Evolutionary conservation across 2,113 vertebrate genomes (phyloP).

Genomic region (Cyprinodon tularosa): DNA sequence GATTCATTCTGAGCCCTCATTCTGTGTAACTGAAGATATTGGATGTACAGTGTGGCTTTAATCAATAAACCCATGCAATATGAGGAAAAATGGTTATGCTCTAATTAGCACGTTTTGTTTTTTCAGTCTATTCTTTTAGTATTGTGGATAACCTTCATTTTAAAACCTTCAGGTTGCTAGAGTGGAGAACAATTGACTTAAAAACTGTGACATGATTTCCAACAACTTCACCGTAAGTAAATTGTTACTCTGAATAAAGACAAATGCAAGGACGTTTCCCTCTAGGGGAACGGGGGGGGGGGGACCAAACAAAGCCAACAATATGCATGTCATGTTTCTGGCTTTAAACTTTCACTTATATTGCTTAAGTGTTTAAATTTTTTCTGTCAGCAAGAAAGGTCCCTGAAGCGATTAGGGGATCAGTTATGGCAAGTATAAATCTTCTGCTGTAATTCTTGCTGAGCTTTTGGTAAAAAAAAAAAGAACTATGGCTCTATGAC

Average conservation of each 20-base stretch:
- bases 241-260: too few species aligned
- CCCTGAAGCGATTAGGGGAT: not conserved
- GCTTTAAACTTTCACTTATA: not conserved
- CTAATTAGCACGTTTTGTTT: not conserved
- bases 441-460: not conserved
- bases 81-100: not conserved
- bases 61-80: not conserved
- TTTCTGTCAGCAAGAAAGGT: not conserved
- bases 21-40: not conserved
- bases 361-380: not conserved
- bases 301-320: not conserved
- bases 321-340: not conserved
- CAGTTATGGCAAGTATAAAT: not conserved
- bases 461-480: not conserved
- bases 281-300: not conserved
- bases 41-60: not conserved
- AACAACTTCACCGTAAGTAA: not conserved
- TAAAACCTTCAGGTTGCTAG: not conserved
- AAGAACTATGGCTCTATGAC: not conserved
- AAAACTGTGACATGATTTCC: not conserved
- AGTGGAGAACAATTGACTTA: not conserved
- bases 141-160: not conserved
- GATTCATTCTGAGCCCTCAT: conserved; percentile 3
- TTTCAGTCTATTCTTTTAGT: not conserved
- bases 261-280: not conserved